Evolutionary conservation across 1,140 invertebrate species (phyloP).

Genomic region (Camponotus vicinus): DNA sequence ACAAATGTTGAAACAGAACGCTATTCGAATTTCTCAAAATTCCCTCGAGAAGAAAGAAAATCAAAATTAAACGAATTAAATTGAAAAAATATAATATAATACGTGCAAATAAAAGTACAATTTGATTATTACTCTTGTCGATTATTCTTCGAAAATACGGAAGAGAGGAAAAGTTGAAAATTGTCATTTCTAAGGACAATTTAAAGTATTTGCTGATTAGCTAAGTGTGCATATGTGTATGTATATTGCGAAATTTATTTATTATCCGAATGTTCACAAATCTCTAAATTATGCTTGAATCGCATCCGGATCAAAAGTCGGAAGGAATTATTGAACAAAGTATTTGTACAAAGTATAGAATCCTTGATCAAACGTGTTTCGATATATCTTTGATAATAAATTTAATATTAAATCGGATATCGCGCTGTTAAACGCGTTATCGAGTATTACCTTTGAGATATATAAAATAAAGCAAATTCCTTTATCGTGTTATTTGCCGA

Average conservation of each 20-base stretch:
- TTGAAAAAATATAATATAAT: neutral
- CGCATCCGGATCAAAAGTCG: neutral
- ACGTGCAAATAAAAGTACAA: neutral
- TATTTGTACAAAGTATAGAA: neutral
- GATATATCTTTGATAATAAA: neutral
- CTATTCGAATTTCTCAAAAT: neutral
- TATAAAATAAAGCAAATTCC: neutral
- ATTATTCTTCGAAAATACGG: neutral
- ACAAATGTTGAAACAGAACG: neutral
- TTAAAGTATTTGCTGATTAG: conserved; percentile 1
- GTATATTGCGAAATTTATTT: neutral
- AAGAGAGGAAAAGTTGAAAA: conserved; percentile 26
- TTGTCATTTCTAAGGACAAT: neutral
- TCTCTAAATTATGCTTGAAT: neutral
- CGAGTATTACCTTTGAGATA: neutral
- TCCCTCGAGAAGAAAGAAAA: neutral
- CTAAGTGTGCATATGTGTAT: too few species aligned
- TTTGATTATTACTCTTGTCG: neutral
- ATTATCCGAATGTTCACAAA: neutral
- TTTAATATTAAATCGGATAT: neutral
- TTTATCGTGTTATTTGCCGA: too few species aligned
- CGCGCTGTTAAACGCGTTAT: neutral
- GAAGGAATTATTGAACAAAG: conserved; percentile 13
- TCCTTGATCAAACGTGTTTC: neutral
- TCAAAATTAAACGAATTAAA: neutral